phyloP scores from a whole-genome alignment of 2,113 vertebrate species.

The Crotalus helleri region DNA sequence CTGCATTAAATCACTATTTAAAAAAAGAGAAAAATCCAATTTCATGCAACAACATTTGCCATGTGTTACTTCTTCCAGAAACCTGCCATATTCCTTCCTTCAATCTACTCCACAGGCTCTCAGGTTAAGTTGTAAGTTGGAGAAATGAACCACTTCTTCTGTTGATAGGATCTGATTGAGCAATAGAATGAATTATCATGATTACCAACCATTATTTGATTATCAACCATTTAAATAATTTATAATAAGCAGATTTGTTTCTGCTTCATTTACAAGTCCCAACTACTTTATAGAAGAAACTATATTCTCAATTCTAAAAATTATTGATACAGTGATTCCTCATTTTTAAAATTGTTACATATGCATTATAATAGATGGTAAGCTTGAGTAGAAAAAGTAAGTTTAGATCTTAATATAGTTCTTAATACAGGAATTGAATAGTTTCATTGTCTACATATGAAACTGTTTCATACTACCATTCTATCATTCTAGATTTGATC shows the following conservation, averaged over 20 bases:
- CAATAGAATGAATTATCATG: not conserved
- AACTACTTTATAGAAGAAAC: not conserved
- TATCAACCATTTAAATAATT: not conserved
- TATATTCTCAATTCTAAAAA: not conserved
- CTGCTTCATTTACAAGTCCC: not conserved
- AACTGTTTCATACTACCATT: not conserved
- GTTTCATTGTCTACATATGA: not conserved
- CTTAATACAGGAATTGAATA: not conserved
- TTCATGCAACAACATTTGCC: not conserved
- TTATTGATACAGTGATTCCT: not conserved
- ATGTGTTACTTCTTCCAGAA: not conserved
- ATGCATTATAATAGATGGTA: not conserved
- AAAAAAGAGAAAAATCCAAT: not conserved
- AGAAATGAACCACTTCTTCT: not conserved
- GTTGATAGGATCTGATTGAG: not conserved
- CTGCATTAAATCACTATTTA: not conserved
- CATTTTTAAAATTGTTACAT: not conserved
- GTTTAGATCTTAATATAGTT: not conserved
- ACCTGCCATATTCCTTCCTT: not conserved
- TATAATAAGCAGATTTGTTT: not conserved
- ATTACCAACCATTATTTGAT: not conserved
- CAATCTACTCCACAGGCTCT: not conserved
- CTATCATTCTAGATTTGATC: not conserved
- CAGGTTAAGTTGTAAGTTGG: too few species aligned
- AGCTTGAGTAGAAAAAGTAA: not conserved